These are phyloP conservation scores for Drosophila punjabiensis DNA, from an alignment of 1,140 invertebrate genomes.

Conservation along the genomic window DNA sequence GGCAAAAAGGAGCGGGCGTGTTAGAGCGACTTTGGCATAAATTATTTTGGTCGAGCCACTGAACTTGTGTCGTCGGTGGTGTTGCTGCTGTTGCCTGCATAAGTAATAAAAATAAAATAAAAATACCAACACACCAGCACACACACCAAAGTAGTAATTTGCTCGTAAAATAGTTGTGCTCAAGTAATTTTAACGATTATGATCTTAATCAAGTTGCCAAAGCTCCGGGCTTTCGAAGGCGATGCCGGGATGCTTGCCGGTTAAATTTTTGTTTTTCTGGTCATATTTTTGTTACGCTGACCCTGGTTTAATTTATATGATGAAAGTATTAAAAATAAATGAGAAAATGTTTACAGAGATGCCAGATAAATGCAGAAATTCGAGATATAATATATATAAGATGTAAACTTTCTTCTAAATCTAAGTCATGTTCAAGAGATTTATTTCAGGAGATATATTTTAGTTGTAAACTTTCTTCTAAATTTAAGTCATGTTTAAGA, in stretches of 20 bases:
- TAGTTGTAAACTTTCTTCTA: too few species aligned
- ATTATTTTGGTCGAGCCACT: constrained; percentile 49
- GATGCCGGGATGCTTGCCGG: neutral
- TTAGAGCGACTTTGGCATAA: constrained; percentile 50
- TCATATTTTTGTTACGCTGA: constrained; percentile 37
- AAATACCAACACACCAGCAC: constrained; percentile 20
- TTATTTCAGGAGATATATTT: too few species aligned
- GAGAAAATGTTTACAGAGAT: constrained; percentile 2
- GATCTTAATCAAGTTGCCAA: constrained; percentile 58
- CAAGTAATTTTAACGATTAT: constrained; percentile 67
- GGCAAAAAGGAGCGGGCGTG: constrained; percentile 16
- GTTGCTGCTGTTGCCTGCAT: constrained; percentile 33
- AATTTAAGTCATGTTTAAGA: too few species aligned
- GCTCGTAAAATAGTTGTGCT: constrained; percentile 61
- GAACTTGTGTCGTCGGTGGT: constrained; percentile 40
- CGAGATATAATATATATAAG: too few species aligned
- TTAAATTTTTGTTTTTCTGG: neutral
- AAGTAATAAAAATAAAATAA: constrained; percentile 62
- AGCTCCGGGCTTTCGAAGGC: constrained; percentile 3
- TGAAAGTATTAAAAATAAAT: constrained; percentile 14
- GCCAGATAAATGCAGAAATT: neutral
- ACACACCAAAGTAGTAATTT: constrained; percentile 44
- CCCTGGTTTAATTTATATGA: constrained; percentile 13
- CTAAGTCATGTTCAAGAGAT: too few species aligned
- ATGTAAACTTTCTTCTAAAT: too few species aligned